Percentiles rank a stretch among this genome's conserved stretches.
Conservation (phyloP, 2,888 invertebrate genomes). For the Leptura quadrifasciata region DNA sequence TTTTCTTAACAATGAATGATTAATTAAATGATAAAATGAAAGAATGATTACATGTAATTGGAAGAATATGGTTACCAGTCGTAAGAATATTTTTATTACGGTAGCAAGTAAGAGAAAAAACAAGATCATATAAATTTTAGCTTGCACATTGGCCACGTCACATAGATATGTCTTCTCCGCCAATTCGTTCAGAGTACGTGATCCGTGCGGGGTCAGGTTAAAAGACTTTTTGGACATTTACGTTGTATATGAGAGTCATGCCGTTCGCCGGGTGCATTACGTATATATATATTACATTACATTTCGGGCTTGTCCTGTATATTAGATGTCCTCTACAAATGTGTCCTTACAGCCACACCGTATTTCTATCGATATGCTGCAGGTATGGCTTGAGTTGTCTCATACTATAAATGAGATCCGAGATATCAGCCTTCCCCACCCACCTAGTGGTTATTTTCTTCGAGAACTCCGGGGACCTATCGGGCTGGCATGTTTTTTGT, state of each 20-base stretch:
- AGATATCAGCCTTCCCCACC: conserved; percentile 52
- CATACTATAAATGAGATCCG: conserved; percentile 65
- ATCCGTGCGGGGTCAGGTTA: conserved; percentile 66
- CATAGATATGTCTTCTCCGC: conserved; percentile 68
- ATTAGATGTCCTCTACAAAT: conserved; percentile 62
- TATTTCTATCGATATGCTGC: conserved; percentile 64
- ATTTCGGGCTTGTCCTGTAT: conserved; percentile 63
- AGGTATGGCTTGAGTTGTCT: conserved; percentile 57
- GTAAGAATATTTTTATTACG: conserved; percentile 27
- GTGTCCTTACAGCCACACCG: conserved; percentile 48
- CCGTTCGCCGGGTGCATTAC: conserved; percentile 67
- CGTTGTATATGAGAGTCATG: conserved; percentile 69
- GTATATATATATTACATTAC: conserved; percentile 67
- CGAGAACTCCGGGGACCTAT: conserved; percentile 66
- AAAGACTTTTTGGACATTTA: conserved; percentile 70
- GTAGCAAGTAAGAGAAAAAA: conserved; percentile 56
- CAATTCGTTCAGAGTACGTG: conserved; percentile 69
- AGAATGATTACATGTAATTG: conserved; percentile 7
- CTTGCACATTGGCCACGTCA: conserved; percentile 69
- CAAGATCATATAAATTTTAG: conserved; percentile 70
- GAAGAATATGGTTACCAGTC: not conserved
- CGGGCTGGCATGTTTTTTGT: conserved; percentile 66
- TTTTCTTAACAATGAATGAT: not conserved
- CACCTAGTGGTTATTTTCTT: conserved; percentile 63
- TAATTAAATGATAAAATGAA: not conserved